A percentile compares a stretch with the other conserved stretches of the same genome.
Evolutionary conservation across 2,888 invertebrate species (phyloP).

Genomic region (Gasteruption jaculator): DNA sequence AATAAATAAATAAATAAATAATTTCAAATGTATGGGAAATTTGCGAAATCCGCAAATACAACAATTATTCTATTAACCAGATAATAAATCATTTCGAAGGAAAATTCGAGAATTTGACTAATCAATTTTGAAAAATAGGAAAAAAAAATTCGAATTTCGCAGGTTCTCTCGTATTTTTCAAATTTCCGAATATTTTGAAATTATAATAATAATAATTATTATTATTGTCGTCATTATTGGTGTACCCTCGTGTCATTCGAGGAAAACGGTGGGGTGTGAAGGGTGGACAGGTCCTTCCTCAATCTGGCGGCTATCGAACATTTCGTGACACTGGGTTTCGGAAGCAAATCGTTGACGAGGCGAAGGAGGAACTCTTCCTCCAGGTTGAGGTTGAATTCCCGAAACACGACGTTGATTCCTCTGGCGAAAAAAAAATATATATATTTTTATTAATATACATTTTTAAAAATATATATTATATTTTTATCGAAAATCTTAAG

Average conservation of each 20-base stretch:
- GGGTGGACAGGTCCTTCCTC: conserved; percentile 37
- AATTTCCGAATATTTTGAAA: background rate
- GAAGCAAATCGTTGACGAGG: conserved; percentile 34
- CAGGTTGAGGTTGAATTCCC: conserved; percentile 39
- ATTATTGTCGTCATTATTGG: too few species aligned
- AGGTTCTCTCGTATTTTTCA: background rate
- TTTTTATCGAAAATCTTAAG: background rate
- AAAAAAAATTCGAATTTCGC: conserved; percentile 3
- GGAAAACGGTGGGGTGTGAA: conserved; percentile 26
- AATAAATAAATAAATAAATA: too few species aligned
- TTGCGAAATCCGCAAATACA: too few species aligned
- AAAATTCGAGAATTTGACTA: too few species aligned
- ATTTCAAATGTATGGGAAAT: too few species aligned
- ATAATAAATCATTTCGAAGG: too few species aligned
- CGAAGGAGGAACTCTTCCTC: conserved; percentile 41
- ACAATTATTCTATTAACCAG: too few species aligned
- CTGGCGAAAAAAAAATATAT: conserved; percentile 24
- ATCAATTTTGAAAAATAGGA: too few species aligned
- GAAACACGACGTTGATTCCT: conserved; percentile 34
- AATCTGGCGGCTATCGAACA: conserved; percentile 41
- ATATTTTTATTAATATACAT: conserved; percentile 5
- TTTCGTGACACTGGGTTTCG: conserved; percentile 36
- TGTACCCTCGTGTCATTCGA: too few species aligned
- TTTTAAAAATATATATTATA: background rate
- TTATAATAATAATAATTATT: background rate